Conservation (phyloP, 2,797 vertebrate genomes). For the Tympanoctomys barrerae region DNA sequence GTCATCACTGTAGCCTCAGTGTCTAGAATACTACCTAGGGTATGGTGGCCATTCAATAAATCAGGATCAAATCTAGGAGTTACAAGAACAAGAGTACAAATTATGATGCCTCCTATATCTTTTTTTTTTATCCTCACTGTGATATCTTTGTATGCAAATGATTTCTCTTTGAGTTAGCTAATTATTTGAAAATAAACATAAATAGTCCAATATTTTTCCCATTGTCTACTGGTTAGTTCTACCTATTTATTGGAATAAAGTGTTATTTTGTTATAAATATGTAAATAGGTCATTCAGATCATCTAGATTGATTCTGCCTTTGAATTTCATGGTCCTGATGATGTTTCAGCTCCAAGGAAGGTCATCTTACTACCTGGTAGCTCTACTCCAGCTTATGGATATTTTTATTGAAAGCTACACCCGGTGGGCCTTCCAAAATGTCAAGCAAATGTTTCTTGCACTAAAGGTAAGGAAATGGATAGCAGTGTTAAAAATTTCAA, state of each 20-base stretch:
- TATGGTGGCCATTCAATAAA: neutral
- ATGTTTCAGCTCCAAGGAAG: conserved; percentile 41
- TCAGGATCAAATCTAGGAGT: neutral
- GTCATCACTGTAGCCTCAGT: neutral
- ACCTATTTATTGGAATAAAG: conserved; percentile 18
- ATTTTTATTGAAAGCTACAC: conserved; percentile 78
- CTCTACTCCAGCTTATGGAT: conserved; percentile 43
- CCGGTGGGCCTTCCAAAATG: conserved; percentile 63
- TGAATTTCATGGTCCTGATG: conserved; percentile 28
- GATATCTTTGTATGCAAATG: conserved; percentile 1
- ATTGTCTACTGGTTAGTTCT: neutral
- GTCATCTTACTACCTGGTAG: conserved; percentile 60
- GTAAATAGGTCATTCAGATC: neutral
- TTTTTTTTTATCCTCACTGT: neutral
- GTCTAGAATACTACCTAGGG: neutral
- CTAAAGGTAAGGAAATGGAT: conserved; percentile 79
- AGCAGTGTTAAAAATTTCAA: conserved; percentile 62
- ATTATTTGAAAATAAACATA: conserved; percentile 35
- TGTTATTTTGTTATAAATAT: neutral
- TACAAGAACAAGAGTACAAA: neutral
- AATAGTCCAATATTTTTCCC: neutral
- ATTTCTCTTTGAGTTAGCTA: conserved; percentile 40
- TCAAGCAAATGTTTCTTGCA: conserved; percentile 67
- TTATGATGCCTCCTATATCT: neutral
- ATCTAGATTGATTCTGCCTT: conserved; percentile 39